Conservation (phyloP, 2,113 vertebrate species). For the Epinephelus fuscoguttatus region DNA sequence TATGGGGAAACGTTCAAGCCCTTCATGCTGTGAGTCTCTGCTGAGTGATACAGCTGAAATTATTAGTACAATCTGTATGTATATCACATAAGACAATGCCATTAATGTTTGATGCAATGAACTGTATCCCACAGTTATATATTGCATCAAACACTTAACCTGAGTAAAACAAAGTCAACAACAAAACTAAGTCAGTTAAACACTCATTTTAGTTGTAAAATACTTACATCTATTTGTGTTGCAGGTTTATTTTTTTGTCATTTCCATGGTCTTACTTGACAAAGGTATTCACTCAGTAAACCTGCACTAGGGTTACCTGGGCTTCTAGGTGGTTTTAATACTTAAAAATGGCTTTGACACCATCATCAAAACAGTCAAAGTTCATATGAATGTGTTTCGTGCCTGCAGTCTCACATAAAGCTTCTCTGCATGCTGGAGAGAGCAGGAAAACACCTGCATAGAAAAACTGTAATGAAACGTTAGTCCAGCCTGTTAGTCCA, state of each 20-base stretch:
- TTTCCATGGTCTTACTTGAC: conserved; percentile 6
- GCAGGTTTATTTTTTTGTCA: not conserved
- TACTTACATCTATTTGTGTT: conserved; percentile 29
- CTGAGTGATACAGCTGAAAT: not conserved
- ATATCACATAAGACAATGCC: not conserved
- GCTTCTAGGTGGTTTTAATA: not conserved
- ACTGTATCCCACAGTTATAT: not conserved
- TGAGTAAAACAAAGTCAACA: conserved; percentile 6
- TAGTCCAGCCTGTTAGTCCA: conserved; percentile 18
- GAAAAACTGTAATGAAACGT: conserved; percentile 33
- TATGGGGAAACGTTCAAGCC: not conserved
- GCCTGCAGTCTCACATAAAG: not conserved
- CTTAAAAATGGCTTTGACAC: not conserved
- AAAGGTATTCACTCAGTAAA: not conserved
- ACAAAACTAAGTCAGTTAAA: conserved; percentile 1
- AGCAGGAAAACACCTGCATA: conserved; percentile 8
- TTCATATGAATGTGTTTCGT: not conserved
- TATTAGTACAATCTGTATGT: not conserved
- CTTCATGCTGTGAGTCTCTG: not conserved
- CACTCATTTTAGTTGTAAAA: conserved; percentile 8
- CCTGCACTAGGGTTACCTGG: not conserved
- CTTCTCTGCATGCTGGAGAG: not conserved
- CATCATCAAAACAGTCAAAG: not conserved
- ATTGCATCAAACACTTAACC: not conserved
- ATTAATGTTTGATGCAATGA: too few species aligned